These are phyloP conservation scores for Leucoraja erinaceus DNA, from an alignment of 2,113 vertebrate genomes.

Conservation along the genomic window DNA sequence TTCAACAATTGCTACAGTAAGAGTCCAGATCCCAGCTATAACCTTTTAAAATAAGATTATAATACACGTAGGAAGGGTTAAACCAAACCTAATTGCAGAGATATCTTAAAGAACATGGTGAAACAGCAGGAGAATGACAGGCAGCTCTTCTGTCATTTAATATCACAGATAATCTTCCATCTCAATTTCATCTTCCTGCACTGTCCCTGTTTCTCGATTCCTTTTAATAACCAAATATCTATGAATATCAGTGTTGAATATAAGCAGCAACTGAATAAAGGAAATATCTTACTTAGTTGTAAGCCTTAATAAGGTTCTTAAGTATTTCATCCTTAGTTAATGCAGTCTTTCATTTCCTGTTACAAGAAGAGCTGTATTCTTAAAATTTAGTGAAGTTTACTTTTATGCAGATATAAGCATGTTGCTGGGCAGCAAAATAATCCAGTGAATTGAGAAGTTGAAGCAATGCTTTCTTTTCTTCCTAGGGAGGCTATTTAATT, in stretches of 20 bases:
- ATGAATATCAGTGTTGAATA: too few species aligned
- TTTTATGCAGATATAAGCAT: conserved; percentile 36
- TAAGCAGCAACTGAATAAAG: background rate
- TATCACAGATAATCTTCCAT: too few species aligned
- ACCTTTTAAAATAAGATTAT: background rate
- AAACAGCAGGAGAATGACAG: too few species aligned
- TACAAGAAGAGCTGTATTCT: background rate
- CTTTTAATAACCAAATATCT: too few species aligned
- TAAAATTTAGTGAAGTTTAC: conserved; percentile 20
- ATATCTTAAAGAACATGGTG: background rate
- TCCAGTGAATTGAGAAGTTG: background rate
- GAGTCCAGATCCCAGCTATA: background rate
- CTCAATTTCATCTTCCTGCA: too few species aligned
- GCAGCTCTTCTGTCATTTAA: too few species aligned
- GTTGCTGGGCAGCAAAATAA: conserved; percentile 48
- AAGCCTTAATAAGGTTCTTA: conserved; percentile 28
- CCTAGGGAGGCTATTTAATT: conserved; percentile 6
- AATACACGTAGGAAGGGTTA: background rate
- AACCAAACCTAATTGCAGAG: background rate
- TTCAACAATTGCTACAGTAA: too few species aligned
- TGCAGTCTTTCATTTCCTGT: conserved; percentile 37
- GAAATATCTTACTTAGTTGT: conserved; percentile 19
- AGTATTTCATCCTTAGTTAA: conserved; percentile 32
- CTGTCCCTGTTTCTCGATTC: too few species aligned
- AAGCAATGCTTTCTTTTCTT: background rate